Percentiles rank a stretch among this genome's conserved stretches.
These are phyloP conservation scores for Calidris pugnax DNA, from an alignment of 2,113 vertebrate genomes.

Conservation along the genomic window DNA sequence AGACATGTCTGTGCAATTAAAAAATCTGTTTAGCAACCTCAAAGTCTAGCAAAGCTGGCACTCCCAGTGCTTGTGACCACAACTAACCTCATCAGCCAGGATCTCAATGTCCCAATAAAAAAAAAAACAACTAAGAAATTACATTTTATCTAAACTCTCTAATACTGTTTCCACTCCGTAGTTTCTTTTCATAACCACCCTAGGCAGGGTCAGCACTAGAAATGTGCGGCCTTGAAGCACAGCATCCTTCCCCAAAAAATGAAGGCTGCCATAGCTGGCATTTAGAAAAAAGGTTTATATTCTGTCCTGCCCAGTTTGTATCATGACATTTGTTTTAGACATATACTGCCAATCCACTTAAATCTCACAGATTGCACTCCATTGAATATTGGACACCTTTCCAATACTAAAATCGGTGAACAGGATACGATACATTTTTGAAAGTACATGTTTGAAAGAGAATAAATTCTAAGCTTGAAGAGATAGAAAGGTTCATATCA, in stretches of 20 bases:
- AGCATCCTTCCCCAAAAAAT: neutral
- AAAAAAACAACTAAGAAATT: neutral
- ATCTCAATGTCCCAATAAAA: conserved; percentile 5
- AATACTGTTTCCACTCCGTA: neutral
- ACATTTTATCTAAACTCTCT: neutral
- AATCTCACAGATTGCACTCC: neutral
- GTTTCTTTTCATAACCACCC: neutral
- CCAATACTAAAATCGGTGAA: neutral
- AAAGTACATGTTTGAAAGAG: neutral
- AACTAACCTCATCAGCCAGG: conserved; percentile 5
- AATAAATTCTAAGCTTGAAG: neutral
- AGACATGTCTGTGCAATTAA: neutral
- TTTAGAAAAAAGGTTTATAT: neutral
- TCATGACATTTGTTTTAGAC: neutral
- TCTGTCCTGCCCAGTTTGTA: neutral
- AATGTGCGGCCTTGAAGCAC: neutral
- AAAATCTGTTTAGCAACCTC: conserved; percentile 18
- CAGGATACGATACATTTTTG: neutral
- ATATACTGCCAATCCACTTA: neutral
- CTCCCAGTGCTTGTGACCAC: neutral
- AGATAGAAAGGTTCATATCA: neutral
- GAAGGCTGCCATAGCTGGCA: neutral
- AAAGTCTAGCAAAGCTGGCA: conserved; percentile 20
- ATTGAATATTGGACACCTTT: neutral
- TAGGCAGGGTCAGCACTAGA: neutral